These are phyloP conservation scores for Rousettus leschenaultii DNA, from an alignment of 2,113 vertebrate species.

Conservation along the genomic window DNA sequence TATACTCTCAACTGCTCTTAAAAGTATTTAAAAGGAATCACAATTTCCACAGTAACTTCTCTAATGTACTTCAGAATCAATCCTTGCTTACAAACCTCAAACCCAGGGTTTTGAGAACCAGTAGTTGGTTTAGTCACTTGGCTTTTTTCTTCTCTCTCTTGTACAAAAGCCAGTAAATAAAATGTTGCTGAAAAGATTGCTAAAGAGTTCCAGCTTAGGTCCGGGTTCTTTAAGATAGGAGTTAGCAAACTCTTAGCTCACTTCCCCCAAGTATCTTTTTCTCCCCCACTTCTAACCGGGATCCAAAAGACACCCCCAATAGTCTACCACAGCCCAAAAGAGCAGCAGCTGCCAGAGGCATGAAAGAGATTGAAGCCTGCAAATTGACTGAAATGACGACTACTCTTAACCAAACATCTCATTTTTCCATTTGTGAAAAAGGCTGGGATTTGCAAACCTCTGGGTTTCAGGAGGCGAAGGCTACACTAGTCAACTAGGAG, in stretches of 20 bases:
- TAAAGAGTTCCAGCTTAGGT: not conserved
- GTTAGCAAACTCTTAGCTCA: not conserved
- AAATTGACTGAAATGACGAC: constrained; percentile 37
- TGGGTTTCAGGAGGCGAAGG: constrained; percentile 10
- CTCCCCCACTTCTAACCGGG: not conserved
- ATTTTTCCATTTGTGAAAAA: constrained; percentile 51
- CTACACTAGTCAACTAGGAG: not conserved
- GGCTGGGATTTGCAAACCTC: constrained; percentile 55
- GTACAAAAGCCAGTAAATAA: not conserved
- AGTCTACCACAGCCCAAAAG: not conserved
- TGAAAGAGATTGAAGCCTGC: not conserved
- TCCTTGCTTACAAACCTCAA: not conserved
- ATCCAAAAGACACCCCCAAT: not conserved
- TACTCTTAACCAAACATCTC: constrained; percentile 60
- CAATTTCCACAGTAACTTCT: not conserved
- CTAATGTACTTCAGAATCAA: not conserved
- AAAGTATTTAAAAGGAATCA: constrained; percentile 29
- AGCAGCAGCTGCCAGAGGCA: constrained; percentile 44
- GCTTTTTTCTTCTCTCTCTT: not conserved
- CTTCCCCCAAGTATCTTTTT: constrained; percentile 8
- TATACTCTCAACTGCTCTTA: not conserved
- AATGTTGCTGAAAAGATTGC: constrained; percentile 29
- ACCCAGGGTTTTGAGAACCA: not conserved
- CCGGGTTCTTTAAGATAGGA: not conserved
- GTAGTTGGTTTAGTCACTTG: not conserved